Conservation (phyloP, 1,140 invertebrate genomes). For the Zaprionus kolodkinae region DNA sequence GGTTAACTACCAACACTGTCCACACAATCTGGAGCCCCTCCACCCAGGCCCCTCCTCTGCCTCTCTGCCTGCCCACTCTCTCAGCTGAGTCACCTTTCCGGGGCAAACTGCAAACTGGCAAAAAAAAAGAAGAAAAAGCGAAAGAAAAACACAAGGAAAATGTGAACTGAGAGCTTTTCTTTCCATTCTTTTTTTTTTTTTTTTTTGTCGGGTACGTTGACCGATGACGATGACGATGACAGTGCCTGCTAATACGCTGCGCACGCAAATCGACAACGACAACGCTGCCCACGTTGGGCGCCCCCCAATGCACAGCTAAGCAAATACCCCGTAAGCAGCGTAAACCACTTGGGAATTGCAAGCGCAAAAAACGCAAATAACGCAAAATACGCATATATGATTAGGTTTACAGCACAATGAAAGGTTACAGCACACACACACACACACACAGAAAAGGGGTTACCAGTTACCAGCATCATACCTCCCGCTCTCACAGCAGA, state of each 20-base stretch:
- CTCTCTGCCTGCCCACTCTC: not conserved
- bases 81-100: constrained; percentile 31
- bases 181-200: not conserved
- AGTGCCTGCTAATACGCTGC: constrained; percentile 45
- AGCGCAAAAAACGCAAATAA: not conserved
- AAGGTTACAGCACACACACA: not conserved
- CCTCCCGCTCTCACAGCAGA: not conserved
- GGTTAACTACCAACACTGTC: constrained; percentile 24
- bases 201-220: constrained; percentile 25
- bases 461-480: not conserved
- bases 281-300: constrained; percentile 1
- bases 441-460: not conserved
- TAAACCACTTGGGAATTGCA: constrained; percentile 15
- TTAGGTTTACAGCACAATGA: not conserved
- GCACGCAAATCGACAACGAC: constrained; percentile 42
- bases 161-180: not conserved
- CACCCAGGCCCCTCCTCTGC: too few relatives aligned
- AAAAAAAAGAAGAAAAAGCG: not conserved
- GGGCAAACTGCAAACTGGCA: constrained; percentile 6
- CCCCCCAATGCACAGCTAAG: not conserved
- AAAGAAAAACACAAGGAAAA: constrained; percentile 5
- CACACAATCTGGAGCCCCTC: not conserved
- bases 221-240: constrained; percentile 35
- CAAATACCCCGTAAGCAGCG: constrained; percentile 27
- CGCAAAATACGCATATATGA: not conserved